These are phyloP conservation scores for Lutjanus erythropterus DNA, from an alignment of 2,113 vertebrate genomes.

Conservation along the genomic window DNA sequence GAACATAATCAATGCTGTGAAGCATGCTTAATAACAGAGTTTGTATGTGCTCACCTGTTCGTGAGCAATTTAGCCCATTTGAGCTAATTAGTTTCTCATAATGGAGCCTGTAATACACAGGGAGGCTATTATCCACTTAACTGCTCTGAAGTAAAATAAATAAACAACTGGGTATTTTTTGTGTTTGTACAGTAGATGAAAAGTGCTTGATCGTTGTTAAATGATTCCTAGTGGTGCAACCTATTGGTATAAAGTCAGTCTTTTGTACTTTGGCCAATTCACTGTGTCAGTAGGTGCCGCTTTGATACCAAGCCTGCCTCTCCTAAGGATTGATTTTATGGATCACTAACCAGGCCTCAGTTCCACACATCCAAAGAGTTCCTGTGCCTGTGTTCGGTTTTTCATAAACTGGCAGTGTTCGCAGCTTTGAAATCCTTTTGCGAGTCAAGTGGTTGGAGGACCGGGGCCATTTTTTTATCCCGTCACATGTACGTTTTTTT, in stretches of 20 bases:
- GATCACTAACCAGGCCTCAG: conserved; percentile 51
- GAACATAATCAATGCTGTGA: conserved; percentile 16
- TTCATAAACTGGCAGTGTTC: conserved; percentile 13
- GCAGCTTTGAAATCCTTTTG: not conserved
- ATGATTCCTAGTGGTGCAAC: conserved; percentile 3
- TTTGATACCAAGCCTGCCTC: conserved; percentile 43
- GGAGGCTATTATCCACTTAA: conserved; percentile 39
- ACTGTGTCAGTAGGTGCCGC: conserved; percentile 38
- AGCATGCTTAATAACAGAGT: conserved; percentile 25
- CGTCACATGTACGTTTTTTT: not conserved
- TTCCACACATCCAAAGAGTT: conserved; percentile 38
- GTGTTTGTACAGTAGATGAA: not conserved
- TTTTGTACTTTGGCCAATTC: conserved; percentile 36
- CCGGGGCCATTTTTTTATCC: not conserved
- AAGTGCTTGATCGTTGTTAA: not conserved
- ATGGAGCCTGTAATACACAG: conserved; percentile 22
- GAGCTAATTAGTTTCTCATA: conserved; percentile 40
- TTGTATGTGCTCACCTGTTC: conserved; percentile 37
- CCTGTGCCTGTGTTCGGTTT: not conserved
- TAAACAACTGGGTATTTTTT: conserved; percentile 5
- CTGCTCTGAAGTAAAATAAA: conserved; percentile 18
- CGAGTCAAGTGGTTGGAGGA: not conserved
- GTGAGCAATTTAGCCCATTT: conserved; percentile 38
- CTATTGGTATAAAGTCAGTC: conserved; percentile 17
- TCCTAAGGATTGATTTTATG: conserved; percentile 43